Base-by-base conservation (phyloP, 92 coral and sea anemone species). In the Pocillopora grandis region DNA sequence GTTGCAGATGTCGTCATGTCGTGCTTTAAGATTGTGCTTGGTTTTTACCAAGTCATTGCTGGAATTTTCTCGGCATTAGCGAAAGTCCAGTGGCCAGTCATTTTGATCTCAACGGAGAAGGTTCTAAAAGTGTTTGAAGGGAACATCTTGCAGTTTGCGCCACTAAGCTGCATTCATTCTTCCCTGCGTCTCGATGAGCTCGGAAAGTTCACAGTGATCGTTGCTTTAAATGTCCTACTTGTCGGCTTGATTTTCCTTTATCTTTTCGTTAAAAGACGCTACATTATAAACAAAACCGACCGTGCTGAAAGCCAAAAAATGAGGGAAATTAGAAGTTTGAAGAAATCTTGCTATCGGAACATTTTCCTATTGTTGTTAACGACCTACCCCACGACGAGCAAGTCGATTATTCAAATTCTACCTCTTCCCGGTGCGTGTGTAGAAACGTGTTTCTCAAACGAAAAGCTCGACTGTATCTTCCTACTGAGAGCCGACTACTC, bases 1-100 rank as follows among this genome's bases (percentile, higher is more conserved):
- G 10, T 79, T 2, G 89, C 89, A 49, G 89, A 86, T 58, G 72
- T 86, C 42, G 79, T 86, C 76, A 79, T 86, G 63, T 86, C 89
- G n/a, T 79, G 89, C 52, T 86, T 79, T 36, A 86, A 86, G 77
- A 86, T 86, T 27, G 79, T 86, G 15, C 76, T 86, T 31, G 84
- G 89, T 27, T 86, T 86, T 49, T 86, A 86, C 58, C 89, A 86
- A 66, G 89, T 86, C 60, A 79, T 86, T 75, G 89, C 73, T 27
- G 89, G 84, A 9, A 82, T 86, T 4, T 79, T 86, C 58, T 70
- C 89, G 17, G 80, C 89, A n/a, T 79, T 86, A 33, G 73, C 79
- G 63, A 69, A 74, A 58, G 89, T 79, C 12, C 71, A 71, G 15
- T 86, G 89, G 89, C 89, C 89, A 0, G 36, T 82, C 17, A 79